Base-by-base conservation (phyloP, 2,113 vertebrate species). In the Eupsittula cactorum region DNA sequence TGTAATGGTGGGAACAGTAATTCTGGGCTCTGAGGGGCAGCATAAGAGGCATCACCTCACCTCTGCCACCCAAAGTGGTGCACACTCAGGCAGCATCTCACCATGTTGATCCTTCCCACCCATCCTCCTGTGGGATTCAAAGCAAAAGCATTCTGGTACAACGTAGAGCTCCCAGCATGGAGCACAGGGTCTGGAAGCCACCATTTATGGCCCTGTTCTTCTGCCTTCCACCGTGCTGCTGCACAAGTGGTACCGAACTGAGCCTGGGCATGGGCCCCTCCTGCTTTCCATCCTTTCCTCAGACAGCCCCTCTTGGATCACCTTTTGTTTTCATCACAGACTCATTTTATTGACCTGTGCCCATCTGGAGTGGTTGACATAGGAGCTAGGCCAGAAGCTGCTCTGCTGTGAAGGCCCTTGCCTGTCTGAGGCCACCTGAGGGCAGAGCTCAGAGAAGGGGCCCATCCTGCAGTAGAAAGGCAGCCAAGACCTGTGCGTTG, bases 211-310 rank as follows among this genome's bases (percentile, higher is more conserved):
- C 13, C 19, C 12, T 39, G 29, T 35, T 35, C 28, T 76, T 59
- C 24, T 76, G 16, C 6, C 7, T 70, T 17, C 28, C 29, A 7
- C 10, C 1, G 11, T 11, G 11, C 10, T 41, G 10, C 63, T 63
- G 14, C 57, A 37, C 1, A 13, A 46, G 16, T 0, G 1, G 13
- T 4, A 59, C 7, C 18, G 41, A 29, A 39, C 3, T 5, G 16
- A 44, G 6, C 27, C 29, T 33, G 68, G 28, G 8, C 27, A 25
- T 29, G 44, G 20, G 3, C 7, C 1, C 8, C 33, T 60, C 8
- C 29, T 77, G 17, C 27, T 92, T 69, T 49, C 16, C 27, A 60
- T 25, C 7, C 35, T 25, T 73, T 55, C 6, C 31, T 67, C 46
- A 62, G 35, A 19, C 37, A 70, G 31, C 6, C 9, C 8, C 5